Evolutionary conservation across 2,113 vertebrate genomes (phyloP), one percentile per base, ranked within the genome.

Genomic region (Catharus fuscescens): DNA sequence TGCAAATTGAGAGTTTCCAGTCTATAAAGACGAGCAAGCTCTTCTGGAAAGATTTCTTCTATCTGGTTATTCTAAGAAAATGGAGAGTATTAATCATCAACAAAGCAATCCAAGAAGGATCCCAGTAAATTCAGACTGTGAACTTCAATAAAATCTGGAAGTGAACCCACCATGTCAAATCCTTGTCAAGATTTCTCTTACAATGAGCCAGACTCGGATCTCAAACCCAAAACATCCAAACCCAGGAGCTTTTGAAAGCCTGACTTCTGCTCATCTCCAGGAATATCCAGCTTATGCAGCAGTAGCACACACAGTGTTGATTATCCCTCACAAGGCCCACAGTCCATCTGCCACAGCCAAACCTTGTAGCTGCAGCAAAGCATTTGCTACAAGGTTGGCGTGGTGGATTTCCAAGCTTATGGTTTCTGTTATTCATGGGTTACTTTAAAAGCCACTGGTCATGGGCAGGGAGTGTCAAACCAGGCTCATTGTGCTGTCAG

Each of bases 1-100:
- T 99, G 99, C 69, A 99, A 98, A 97, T 99, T 99, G 76, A 99
- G 98, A 2, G 99, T 99, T 97, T 99, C 98, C 42, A 99, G 97
- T 26, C 96, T 98, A 80, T 98, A 97, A 78, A 99, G 99, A 79
- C 98, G 98, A 29, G 98, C 98, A n/a, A 99, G 98, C 52, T 99
- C 98, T 88, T 98, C 98, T 16, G 98, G 97, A 54, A 98, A 98
- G 92, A 99, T 98, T 96, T 98, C 98, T 95, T 99, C 97, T 74
- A 99, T 99, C 95, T 98, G 99, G 97, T 99, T 99, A 97, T 99
- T 99, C 99, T 99, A 96, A 72, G 36, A 60, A 80, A 91, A 61
- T 2, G 52, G 83, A 95, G 29, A 72, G 36, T 78, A 91, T 96
- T 90, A 90, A 97, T 91, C 90, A 96, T 66, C 80, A 91, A 73